A percentile compares a stretch with the other conserved stretches of the same genome.
Evolutionary conservation across 2,113 vertebrate genomes (phyloP).

Genomic region (Cichladusa arquata): DNA sequence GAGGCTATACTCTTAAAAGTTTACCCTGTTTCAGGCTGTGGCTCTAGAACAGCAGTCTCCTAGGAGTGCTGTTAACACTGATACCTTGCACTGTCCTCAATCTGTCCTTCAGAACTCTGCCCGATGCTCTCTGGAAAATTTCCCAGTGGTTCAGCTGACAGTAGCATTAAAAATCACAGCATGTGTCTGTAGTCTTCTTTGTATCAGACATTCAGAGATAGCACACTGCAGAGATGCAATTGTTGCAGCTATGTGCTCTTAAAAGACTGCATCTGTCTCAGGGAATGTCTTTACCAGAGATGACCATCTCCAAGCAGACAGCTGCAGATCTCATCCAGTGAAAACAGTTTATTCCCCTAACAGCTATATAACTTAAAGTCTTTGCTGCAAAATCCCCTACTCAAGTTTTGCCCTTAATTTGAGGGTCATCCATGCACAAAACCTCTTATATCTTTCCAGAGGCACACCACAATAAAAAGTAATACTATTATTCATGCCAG

Average conservation of each 20-base stretch:
- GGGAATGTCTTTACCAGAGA: not conserved
- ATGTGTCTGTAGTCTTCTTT: not conserved
- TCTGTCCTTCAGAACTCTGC: conserved; percentile 3
- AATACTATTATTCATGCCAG: not conserved
- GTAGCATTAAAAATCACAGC: conserved; percentile 17
- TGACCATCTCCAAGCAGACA: not conserved
- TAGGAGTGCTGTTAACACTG: not conserved
- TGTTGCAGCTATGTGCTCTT: not conserved
- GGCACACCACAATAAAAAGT: not conserved
- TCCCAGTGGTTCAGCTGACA: conserved; percentile 31
- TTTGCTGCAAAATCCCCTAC: not conserved
- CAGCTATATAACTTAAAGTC: not conserved
- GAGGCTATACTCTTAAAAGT: not conserved
- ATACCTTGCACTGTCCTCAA: not conserved
- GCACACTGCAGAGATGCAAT: not conserved
- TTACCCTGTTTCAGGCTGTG: not conserved
- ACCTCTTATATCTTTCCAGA: not conserved
- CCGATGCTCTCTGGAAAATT: not conserved
- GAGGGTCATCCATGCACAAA: not conserved
- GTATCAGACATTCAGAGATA: not conserved
- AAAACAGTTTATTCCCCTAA: not conserved
- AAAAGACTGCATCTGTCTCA: not conserved
- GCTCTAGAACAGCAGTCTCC: not conserved
- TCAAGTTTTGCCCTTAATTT: not conserved
- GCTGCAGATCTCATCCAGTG: not conserved